Conservation (phyloP, 2,888 invertebrate genomes). For the Chaitophorus viminalis region DNA sequence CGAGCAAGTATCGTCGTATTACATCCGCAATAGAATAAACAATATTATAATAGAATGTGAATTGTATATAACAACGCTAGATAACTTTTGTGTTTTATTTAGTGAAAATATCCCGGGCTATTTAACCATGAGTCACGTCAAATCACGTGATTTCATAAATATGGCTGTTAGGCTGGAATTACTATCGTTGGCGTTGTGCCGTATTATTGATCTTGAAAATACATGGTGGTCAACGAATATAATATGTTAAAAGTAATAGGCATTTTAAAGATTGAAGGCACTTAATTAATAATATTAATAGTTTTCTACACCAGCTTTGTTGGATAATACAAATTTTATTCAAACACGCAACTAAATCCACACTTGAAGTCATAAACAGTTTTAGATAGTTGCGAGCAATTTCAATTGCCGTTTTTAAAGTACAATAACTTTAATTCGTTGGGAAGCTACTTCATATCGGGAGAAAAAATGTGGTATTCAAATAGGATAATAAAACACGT, state of each 20-base stretch:
- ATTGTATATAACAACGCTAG: not conserved
- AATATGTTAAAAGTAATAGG: not conserved
- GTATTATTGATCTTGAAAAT: not conserved
- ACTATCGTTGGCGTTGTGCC: not conserved
- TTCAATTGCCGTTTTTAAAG: not conserved
- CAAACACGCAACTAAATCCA: not conserved
- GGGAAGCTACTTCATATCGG: too few relatives aligned
- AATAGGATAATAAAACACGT: too few relatives aligned
- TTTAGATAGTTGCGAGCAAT: not conserved
- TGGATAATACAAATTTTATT: not conserved
- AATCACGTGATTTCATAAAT: not conserved
- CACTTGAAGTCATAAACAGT: not conserved
- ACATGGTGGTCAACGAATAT: not conserved
- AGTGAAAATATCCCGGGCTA: not conserved
- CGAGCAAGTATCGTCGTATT: not conserved
- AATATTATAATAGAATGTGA: not conserved
- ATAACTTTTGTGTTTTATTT: not conserved
- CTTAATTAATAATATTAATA: not conserved
- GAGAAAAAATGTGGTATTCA: too few relatives aligned
- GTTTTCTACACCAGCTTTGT: not conserved
- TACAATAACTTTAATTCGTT: not conserved
- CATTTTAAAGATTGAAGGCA: not conserved
- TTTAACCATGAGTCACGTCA: not conserved
- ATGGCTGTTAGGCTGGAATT: not conserved
- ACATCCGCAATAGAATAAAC: not conserved